Evolutionary conservation across 2,888 invertebrate genomes (phyloP).

Genomic region (Eupithecia vulgata): DNA sequence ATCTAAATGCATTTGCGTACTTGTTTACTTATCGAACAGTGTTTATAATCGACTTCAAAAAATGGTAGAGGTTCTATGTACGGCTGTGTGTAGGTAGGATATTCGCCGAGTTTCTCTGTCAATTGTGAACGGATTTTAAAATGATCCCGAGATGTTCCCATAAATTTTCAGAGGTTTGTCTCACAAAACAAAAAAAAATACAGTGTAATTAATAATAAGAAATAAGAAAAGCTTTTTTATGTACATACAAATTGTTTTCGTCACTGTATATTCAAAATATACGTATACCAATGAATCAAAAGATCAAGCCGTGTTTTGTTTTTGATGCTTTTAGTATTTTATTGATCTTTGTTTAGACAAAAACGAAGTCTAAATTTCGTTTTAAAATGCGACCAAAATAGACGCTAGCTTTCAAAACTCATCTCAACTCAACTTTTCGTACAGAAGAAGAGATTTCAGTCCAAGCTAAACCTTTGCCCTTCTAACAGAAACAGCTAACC

Average conservation of each 20-base stretch:
- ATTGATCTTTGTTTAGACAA: not conserved
- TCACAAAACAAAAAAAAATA: too few relatives aligned
- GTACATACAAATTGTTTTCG: not conserved
- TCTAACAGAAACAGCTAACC: too few relatives aligned
- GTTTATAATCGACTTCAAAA: not conserved
- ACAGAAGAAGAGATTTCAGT: not conserved
- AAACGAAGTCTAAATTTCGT: too few relatives aligned
- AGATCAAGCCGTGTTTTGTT: not conserved
- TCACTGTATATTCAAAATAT: not conserved
- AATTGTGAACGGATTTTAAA: too few relatives aligned
- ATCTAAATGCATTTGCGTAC: not conserved
- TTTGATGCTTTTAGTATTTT: not conserved
- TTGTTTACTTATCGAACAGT: not conserved
- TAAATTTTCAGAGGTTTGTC: too few relatives aligned
- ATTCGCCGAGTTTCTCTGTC: too few relatives aligned
- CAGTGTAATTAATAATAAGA: too few relatives aligned
- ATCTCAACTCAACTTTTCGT: not conserved
- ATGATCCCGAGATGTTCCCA: too few relatives aligned
- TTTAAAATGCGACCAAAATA: not conserved
- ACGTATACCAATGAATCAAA: not conserved
- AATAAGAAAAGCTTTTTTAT: too few relatives aligned
- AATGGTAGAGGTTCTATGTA: not conserved
- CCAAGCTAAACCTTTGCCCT: not conserved
- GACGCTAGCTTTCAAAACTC: not conserved
- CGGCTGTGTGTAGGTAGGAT: too few relatives aligned